These are phyloP conservation scores for Doris montereyensis DNA, from an alignment of 2,888 invertebrate species.

Conservation along the genomic window DNA sequence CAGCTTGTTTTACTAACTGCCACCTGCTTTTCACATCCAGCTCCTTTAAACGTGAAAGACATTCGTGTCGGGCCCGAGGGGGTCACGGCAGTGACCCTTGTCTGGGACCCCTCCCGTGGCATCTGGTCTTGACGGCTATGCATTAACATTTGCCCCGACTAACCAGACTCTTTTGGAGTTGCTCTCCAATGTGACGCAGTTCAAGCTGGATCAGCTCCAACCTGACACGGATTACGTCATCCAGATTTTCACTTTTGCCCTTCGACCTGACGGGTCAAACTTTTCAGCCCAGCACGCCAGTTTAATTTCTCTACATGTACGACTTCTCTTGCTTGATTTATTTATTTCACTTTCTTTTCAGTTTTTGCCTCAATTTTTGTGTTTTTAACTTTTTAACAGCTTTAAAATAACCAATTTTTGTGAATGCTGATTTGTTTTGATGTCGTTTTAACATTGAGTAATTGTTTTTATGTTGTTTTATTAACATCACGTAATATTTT, in stretches of 20 bases:
- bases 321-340: too few relatives aligned
- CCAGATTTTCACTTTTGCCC: conserved; percentile 38
- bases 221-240: conserved; percentile 45
- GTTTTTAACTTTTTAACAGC: too few relatives aligned
- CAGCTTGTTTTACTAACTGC: background rate
- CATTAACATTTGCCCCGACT: conserved; percentile 39
- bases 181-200: conserved; percentile 21
- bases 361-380: too few relatives aligned
- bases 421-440: too few relatives aligned
- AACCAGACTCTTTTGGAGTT: conserved; percentile 36
- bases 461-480: too few relatives aligned
- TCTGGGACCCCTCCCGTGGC: conserved; percentile 44
- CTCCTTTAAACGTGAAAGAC: conserved; percentile 43
- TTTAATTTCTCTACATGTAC: conserved; percentile 44
- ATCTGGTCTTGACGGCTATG: conserved; percentile 43
- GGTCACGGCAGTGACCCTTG: conserved; percentile 35
- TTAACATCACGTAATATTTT: too few relatives aligned
- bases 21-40: conserved; percentile 24
- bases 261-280: background rate
- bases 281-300: conserved; percentile 38
- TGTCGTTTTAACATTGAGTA: too few relatives aligned
- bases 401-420: too few relatives aligned
- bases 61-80: conserved; percentile 40
- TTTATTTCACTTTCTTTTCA: too few relatives aligned
- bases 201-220: conserved; percentile 39